Evolutionary conservation across 2,113 vertebrate genomes (phyloP).

Genomic region (Hippocampus abdominalis): DNA sequence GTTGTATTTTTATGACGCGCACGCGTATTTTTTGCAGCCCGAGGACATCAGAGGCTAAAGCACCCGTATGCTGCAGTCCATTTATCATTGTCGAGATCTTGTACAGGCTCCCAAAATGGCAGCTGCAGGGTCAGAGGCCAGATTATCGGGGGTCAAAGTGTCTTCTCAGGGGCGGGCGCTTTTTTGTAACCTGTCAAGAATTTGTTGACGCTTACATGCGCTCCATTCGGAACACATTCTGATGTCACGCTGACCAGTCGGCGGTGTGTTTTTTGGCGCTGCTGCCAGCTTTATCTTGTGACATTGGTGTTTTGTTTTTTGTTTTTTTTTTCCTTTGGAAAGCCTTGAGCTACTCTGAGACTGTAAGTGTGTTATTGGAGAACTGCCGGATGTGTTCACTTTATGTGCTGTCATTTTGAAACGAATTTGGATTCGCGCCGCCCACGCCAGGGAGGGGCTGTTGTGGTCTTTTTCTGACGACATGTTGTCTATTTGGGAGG

Average conservation of each 20-base stretch:
- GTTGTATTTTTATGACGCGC: neutral
- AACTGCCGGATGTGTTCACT: neutral
- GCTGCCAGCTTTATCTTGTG: slow-evolving; percentile 24
- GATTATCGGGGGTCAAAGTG: slow-evolving; percentile 14
- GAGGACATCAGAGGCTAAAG: slow-evolving; percentile 26
- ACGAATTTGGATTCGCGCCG: slow-evolving; percentile 6
- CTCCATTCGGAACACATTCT: slow-evolving; percentile 12
- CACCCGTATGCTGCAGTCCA: slow-evolving; percentile 48
- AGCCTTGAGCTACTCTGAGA: slow-evolving; percentile 19
- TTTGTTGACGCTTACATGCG: neutral
- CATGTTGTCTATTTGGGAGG: slow-evolving; percentile 1
- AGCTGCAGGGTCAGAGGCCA: slow-evolving; percentile 45
- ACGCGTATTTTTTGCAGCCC: slow-evolving; percentile 30
- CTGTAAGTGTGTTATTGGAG: neutral
- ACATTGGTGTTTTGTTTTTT: slow-evolving; percentile 20
- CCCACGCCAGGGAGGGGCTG: neutral
- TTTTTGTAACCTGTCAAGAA: slow-evolving; percentile 20
- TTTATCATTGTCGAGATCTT: slow-evolving; percentile 44
- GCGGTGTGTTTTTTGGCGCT: slow-evolving; percentile 25
- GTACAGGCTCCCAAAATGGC: slow-evolving; percentile 57
- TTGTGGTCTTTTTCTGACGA: slow-evolving; percentile 11
- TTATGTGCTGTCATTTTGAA: slow-evolving; percentile 1
- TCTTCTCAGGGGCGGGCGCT: slow-evolving; percentile 17
- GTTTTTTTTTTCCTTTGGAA: neutral
- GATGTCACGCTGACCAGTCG: slow-evolving; percentile 35